Conservation (phyloP, 2,113 vertebrate species). For the Chaetura pelagica region DNA sequence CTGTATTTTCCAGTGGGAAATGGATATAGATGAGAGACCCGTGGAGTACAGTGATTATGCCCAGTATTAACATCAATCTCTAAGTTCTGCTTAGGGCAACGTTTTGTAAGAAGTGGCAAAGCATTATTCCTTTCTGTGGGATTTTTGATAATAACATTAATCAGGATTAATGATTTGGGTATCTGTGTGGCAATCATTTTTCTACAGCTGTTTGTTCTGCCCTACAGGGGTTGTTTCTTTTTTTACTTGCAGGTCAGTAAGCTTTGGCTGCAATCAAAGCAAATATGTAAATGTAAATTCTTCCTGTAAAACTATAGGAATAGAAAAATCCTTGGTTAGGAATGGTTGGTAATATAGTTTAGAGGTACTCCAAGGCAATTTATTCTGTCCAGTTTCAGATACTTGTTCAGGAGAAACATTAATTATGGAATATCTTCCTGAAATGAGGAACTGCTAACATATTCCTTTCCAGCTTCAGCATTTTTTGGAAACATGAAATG, state of each 20-base stretch:
- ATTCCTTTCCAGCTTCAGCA: not conserved
- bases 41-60: not conserved
- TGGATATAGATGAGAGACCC: not conserved
- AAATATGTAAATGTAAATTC: not conserved
- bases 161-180: not conserved
- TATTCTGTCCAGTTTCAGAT: not conserved
- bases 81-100: not conserved
- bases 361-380: not conserved
- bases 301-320: not conserved
- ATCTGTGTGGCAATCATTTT: not conserved
- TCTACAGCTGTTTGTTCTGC: not conserved
- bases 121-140: not conserved
- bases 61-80: not conserved
- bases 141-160: conserved; percentile 3
- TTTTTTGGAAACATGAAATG: not conserved
- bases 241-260: not conserved
- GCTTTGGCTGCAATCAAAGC: not conserved
- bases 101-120: not conserved
- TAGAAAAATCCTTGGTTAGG: not conserved
- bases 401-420: not conserved
- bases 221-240: not conserved
- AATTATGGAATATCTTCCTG: not conserved
- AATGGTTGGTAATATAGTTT: not conserved
- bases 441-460: not conserved
- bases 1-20: not conserved